Percentiles rank a stretch among this genome's conserved stretches.
Conservation (phyloP, 2,888 invertebrate genomes). For the Axea sp. region DNA sequence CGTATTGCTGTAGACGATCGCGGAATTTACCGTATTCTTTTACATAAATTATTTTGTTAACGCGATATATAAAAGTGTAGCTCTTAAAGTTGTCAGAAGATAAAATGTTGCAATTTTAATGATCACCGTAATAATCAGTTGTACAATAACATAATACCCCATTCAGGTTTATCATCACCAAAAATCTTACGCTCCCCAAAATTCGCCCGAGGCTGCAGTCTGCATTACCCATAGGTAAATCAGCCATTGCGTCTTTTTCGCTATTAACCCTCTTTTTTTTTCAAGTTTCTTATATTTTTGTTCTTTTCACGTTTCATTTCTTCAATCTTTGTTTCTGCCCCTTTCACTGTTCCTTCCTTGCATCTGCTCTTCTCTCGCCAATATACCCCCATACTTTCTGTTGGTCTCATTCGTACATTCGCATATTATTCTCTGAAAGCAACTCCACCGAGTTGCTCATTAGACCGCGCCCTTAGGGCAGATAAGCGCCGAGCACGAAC, state of each 20-base stretch:
- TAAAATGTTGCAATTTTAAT: too few species aligned
- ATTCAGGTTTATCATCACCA: too few species aligned
- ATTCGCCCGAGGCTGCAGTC: not conserved
- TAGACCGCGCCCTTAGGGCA: constrained; percentile 60
- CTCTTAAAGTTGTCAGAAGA: too few species aligned
- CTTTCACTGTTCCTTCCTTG: constrained; percentile 32
- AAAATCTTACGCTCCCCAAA: too few species aligned
- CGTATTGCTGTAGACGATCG: too few species aligned
- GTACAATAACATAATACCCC: too few species aligned
- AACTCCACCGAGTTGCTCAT: constrained; percentile 59
- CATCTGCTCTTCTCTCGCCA: constrained; percentile 38
- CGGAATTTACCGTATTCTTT: too few species aligned
- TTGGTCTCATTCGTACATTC: constrained; percentile 55
- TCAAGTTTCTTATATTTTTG: constrained; percentile 43
- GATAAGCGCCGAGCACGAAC: constrained; percentile 56
- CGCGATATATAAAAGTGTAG: too few species aligned
- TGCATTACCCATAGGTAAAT: not conserved
- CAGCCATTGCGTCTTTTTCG: not conserved
- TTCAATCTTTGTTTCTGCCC: constrained; percentile 41
- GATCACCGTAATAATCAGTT: too few species aligned
- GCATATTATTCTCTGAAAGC: constrained; percentile 59
- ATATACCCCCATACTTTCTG: constrained; percentile 54
- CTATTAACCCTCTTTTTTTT: constrained; percentile 37
- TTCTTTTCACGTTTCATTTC: constrained; percentile 48
- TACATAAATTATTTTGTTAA: too few species aligned